Percentiles rank a stretch among this genome's conserved stretches.
phyloP scores from a whole-genome alignment of 2,888 invertebrate genomes.

The Choreutis nemorana region DNA sequence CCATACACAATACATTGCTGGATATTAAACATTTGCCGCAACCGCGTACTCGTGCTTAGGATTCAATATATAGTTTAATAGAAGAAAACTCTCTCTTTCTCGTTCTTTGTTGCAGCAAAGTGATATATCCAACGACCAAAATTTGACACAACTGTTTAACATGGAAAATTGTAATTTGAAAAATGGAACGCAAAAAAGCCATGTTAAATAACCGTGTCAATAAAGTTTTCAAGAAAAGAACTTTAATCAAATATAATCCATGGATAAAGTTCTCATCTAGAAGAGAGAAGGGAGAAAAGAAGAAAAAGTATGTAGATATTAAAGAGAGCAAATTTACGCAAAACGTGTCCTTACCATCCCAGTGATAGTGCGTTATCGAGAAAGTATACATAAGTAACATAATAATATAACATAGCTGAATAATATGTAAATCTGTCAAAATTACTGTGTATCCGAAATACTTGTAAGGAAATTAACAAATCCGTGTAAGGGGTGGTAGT shows the following conservation, averaged over 20 bases:
- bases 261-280: no score
- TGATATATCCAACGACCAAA: neutral
- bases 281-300: constrained; percentile 22
- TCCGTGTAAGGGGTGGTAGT: no score
- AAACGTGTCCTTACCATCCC: constrained; percentile 56
- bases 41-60: no score
- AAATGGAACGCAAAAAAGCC: no score
- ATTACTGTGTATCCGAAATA: constrained; percentile 13
- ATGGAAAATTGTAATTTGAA: constrained; percentile 1
- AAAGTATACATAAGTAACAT: constrained; percentile 46
- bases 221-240: no score
- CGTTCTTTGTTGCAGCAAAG: neutral
- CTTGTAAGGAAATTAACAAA: constrained; percentile 9
- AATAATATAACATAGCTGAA: constrained; percentile 30
- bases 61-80: no score
- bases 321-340: constrained; percentile 36
- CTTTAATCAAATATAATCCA: no score
- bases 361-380: constrained; percentile 44
- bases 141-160: neutral
- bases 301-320: no score
- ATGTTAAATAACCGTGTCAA: no score
- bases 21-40: no score
- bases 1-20: constrained; percentile 39
- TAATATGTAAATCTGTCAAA: constrained; percentile 23
- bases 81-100: no score